Base-by-base conservation (phyloP, 2,888 invertebrate genomes). In the Caenorhabditis sp. region DNA sequence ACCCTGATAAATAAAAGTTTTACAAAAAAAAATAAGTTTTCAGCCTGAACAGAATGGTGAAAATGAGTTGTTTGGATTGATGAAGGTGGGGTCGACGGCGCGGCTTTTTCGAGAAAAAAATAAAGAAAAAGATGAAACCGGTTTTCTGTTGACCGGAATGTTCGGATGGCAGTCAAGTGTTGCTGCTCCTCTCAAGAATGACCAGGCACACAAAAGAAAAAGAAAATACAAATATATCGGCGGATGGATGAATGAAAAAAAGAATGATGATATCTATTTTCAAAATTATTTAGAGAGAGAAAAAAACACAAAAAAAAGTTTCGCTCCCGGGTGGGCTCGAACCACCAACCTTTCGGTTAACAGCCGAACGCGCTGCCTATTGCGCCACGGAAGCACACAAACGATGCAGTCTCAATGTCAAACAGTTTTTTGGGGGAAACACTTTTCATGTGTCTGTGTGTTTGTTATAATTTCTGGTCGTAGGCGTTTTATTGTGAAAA, bases 321-420 rank as follows among this genome's bases (percentile, higher is more conserved):
- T 68, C 79, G 75, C 79, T 79, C 81, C 81, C 80, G 83, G 83
- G 82, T 83, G 83, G 82, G 78, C 78, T 84, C 75, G 84, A 84
- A 84, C 84, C 83, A 84, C 82, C 83, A 81, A 82, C 83, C 83
- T 83, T 83, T 83, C 83, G 83, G 83, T 82, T 82, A 83, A 83
- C 83, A 83, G 83, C 83, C 83, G 83, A 83, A 94, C 94, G 94
- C 94, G 94, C 94, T 94, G 77, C 79, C 77, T 72, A 79, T 76
- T 79, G 75, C 79, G 79, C 79, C 79, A 79, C 77, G 76, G 79
- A 77, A 79, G 79, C 79, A 76, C 54, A 65, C 31, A 31, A 7
- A n/a, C n/a, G n/a, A n/a, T n/a, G n/a, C n/a, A n/a, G n/a, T n/a
- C n/a, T n/a, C n/a, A n/a, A n/a, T n/a, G n/a, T n/a, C n/a, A n/a